A percentile compares a stretch with the other conserved stretches of the same genome.
These are phyloP conservation scores for Vanessa tameamea DNA, from an alignment of 1,140 invertebrate genomes.

Conservation along the genomic window DNA sequence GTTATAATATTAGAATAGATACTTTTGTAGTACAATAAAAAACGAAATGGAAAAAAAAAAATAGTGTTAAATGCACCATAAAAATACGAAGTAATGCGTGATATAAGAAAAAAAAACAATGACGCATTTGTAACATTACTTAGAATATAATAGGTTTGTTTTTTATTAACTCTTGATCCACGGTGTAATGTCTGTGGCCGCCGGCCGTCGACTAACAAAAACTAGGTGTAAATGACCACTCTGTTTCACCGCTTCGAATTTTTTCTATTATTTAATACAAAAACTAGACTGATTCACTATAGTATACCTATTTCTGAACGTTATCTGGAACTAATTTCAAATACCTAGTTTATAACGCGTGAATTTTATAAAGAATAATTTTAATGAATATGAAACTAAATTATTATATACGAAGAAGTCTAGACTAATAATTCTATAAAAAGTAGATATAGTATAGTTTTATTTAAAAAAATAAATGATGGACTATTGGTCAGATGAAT, in stretches of 20 bases:
- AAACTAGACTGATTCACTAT: background rate
- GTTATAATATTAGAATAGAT: no score
- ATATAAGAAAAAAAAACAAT: background rate
- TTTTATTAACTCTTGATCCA: background rate
- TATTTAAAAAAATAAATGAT: no score
- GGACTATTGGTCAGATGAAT: no score
- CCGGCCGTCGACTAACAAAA: background rate
- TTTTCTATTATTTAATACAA: background rate
- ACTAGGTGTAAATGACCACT: conserved; percentile 8
- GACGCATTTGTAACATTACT: background rate
- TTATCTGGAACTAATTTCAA: background rate
- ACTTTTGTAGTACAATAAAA: no score
- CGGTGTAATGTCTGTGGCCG: background rate
- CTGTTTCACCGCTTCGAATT: background rate
- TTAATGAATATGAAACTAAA: no score
- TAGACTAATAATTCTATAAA: no score
- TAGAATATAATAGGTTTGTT: background rate
- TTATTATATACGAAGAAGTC: no score
- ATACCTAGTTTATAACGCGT: background rate
- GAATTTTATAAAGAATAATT: no score
- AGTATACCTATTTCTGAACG: background rate
- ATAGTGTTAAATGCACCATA: background rate
- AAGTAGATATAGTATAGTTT: no score
- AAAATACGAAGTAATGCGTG: background rate
- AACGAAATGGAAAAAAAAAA: background rate